Base-by-base conservation (phyloP, 1,140 invertebrate genomes). In the Uloborus diversus region DNA sequence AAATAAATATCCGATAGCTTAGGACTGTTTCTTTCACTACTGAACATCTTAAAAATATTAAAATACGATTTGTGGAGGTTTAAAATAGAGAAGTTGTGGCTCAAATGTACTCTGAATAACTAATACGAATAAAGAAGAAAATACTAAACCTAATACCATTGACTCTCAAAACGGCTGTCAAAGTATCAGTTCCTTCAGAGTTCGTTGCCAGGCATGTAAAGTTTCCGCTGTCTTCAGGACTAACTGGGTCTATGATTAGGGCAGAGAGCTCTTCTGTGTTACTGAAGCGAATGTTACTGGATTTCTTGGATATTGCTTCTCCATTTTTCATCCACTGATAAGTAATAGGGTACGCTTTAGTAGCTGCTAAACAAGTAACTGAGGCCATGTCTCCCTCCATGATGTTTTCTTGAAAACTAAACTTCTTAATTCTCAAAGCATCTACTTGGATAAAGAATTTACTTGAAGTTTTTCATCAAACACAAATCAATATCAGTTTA, bases 221-320 rank as follows among this genome's bases (percentile, higher is more conserved):
- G 56, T 85, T 83, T 33, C 85, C 85, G 37, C 51, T 82, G 86
- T 88, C 92, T 81, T 88, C 87, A 4, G 90, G 91, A 73, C 90
- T 88, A 62, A 94, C 90, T 3, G 90, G 89, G 81, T 93, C 91
- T 83, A 94, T 93, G 81, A 90, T 92, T 80, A 95, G n/a, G 4
- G 59, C 30, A 1, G 80, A 81, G 14, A 75, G 5, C 13, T 78
- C 71, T 13, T 82, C 32, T 2, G 65, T 62, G 20, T 76, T 64
- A 5, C 78, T 82, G 27, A 81, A 49, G 25, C 59, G 62, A 28
- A 81, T 69, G 17, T 68, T 68, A 3, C 53, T 11, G 1, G 4
- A 7, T 23, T 7, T 33, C 27, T 64, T 17, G 1, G 49, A 25
- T 2, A 80, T 7, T 28, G 1, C 35, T 17, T 61, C 33, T 0